Evolutionary conservation across 2,113 vertebrate genomes (phyloP), one percentile per base, ranked within the genome.

Genomic region (Megaceryle torquata): DNA sequence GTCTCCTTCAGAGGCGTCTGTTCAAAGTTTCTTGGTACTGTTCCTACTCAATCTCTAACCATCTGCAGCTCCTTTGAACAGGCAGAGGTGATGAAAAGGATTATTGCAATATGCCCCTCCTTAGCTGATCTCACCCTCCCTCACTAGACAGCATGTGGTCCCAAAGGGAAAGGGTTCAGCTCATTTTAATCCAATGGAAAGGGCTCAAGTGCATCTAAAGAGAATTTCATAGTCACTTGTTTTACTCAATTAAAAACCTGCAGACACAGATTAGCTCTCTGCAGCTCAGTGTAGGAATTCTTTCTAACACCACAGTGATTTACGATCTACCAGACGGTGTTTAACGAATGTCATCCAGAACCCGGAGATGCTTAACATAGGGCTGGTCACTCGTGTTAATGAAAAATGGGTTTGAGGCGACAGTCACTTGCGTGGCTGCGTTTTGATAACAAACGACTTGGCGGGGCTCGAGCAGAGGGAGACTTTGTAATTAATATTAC

Each of bases 201-300:
- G 29, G 76, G 46, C 57, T 95, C 0, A 1, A 96, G 89, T 19
- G 89, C 44, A 95, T 91, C 92, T 92, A 96, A 54, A 88, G 85
- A 92, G 57, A 81, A 71, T 92, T 97, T 93, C 76, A 59, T 90
- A 3, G 3, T 77, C 50, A 2, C 96, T 97, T 97, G 76, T 93
- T 98, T 97, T 94, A 93, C 93, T 97, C 92, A 97, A 91, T 98
- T 97, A 97, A 97, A 97, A 94, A 94, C 81, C 79, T 85, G 81
- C 78, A 95, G 96, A 92, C 89, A 96, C 76, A 97, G 94, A 95
- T 96, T 91, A 96, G 91, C 75, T 96, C 69, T 96, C 95, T 74
- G 86, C 89, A 97, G 78, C 86, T 92, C 50, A 3, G 82, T 4
- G 43, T 44, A 85, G 70, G 77, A 75, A 93, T 93, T 93, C 78